Evolutionary conservation across 2,797 vertebrate species (phyloP), one percentile per base, ranked within the genome.

Genomic region (Molossus molossus): DNA sequence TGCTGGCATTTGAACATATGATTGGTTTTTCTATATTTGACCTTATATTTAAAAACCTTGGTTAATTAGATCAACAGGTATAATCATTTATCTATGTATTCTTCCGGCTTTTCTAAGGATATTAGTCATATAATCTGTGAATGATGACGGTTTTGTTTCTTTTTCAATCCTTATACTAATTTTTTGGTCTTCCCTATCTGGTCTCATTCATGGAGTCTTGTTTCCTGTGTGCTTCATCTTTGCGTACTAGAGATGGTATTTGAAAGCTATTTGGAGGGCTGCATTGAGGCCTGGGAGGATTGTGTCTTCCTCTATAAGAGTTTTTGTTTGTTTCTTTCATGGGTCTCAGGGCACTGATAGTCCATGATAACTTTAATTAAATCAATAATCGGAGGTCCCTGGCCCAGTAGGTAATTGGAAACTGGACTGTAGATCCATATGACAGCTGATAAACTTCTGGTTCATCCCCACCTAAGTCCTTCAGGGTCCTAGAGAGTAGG

Each of bases 1-100:
- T 84, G 65, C 60, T 87, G 55, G n/a, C 21, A 23, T 85, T 53
- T 33, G 90, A 82, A 90, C 40, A 83, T 83, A 87, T 2, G 69
- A 15, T 27, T 88, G 17, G 2, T 82, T 93, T 93, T 94, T 88
- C 33, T 76, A 1, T 88, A 45, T 92, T 57, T 45, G 45, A 58
- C 29, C 18, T 67, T 50, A 25, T 73, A 53, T 85, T 17, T 2
- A 81, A 55, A 77, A 67, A 79, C 7, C 11, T 93, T 85, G 53
- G 20, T 81, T 90, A 86, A 69, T 73, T 79, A 85, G 40, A 18
- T 48, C 60, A 75, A 5, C 60, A 37, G 67, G 62, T 90, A 27
- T 77, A 90, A 79, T 77, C 87, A 60, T 92, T 96, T 77, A 55
- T 88, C 6, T 64, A 18, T 94, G 40, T 5, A 65, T 82, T 58